Base-by-base conservation (phyloP, 2,113 vertebrate species). In the Callaeas wilsoni region DNA sequence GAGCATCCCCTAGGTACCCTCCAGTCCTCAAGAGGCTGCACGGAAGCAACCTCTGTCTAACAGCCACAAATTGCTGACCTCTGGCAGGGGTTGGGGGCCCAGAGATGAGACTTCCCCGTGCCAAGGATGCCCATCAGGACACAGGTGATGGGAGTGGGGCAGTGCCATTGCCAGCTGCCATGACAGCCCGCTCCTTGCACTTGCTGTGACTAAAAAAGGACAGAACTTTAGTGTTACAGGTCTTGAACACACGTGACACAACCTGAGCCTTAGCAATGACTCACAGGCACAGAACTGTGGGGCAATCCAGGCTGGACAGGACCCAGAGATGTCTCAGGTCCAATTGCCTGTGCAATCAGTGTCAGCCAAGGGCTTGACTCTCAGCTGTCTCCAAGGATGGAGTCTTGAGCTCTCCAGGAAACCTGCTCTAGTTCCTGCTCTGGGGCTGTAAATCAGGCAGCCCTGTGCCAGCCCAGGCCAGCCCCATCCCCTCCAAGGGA, bases 91-190 rank as follows among this genome's bases (percentile, higher is more conserved):
- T 65, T 57, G 57, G 88, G 92, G 56, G 93, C 55, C 53, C 74
- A 68, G 32, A 20, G 20, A 10, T 87, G 96, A 8, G 42, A 39
- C 8, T 33, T 50, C 81, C 93, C 84, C 15, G 19, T 5, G 26
- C 89, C 94, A 35, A 81, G 87, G 37, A 93, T 76, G 73, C 86
- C 94, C 39, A 14, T 64, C 44, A 94, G 67, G 41, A 89, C 13
- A 39, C 93, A 91, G 74, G 60, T 44, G 39, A 50, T 12, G 12
- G 89, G 71, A 52, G 64, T 22, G 56, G 26, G 44, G 41, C 52
- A 12, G 65, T 50, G 60, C 85, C 52, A 44, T 12, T 89, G 33
- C 74, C 78, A 83, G 44, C 23, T 56, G 67, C 21, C 86, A 60
- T 60, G 5, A 18, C 20, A 65, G 30, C 70, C 56, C 41, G 13